Percentiles rank a stretch among this genome's conserved stretches.
Conservation (phyloP, 2,797 vertebrate genomes). For the Zalophus californianus region DNA sequence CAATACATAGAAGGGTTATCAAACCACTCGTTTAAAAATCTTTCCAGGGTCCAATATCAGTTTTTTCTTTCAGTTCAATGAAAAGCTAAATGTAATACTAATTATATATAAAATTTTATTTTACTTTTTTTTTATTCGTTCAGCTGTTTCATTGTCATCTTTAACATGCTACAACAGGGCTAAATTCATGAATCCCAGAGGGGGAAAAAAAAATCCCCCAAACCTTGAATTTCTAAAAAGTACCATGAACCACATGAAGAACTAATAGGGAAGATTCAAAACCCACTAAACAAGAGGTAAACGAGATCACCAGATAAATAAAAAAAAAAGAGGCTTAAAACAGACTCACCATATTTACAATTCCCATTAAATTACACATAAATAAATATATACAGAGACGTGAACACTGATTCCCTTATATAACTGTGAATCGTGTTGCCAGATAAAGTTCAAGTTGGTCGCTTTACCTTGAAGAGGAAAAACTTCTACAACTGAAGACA, state of each 20-base stretch:
- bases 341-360: slow-evolving; percentile 99
- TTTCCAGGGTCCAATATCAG: slow-evolving; percentile 90
- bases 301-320: slow-evolving; percentile 99
- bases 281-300: slow-evolving; percentile 99
- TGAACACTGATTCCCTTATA: slow-evolving; percentile 99
- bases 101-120: slow-evolving; percentile 94
- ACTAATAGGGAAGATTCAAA: slow-evolving; percentile 96
- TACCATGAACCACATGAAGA: slow-evolving; percentile 99
- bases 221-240: slow-evolving; percentile 96
- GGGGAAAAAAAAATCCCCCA: slow-evolving; percentile 88
- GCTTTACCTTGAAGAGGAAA: slow-evolving; percentile 92
- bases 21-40: slow-evolving; percentile 91
- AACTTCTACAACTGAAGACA: slow-evolving; percentile 95
- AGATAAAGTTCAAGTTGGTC: slow-evolving; percentile 98
- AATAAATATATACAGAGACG: slow-evolving; percentile 99
- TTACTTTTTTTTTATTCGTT: slow-evolving; percentile 90
- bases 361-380: slow-evolving; percentile 99
- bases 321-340: slow-evolving; percentile 96
- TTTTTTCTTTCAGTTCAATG: slow-evolving; percentile 89
- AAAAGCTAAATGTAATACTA: slow-evolving; percentile 93
- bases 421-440: slow-evolving; percentile 96
- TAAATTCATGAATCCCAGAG: slow-evolving; percentile 97
- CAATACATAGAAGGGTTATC: slow-evolving; percentile 93
- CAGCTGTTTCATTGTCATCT: slow-evolving; percentile 96
- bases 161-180: slow-evolving; percentile 99